A percentile compares a stretch with the other conserved stretches of the same genome.
Conservation (phyloP, 1,140 invertebrate species). For the Tetragonula clypearis region DNA sequence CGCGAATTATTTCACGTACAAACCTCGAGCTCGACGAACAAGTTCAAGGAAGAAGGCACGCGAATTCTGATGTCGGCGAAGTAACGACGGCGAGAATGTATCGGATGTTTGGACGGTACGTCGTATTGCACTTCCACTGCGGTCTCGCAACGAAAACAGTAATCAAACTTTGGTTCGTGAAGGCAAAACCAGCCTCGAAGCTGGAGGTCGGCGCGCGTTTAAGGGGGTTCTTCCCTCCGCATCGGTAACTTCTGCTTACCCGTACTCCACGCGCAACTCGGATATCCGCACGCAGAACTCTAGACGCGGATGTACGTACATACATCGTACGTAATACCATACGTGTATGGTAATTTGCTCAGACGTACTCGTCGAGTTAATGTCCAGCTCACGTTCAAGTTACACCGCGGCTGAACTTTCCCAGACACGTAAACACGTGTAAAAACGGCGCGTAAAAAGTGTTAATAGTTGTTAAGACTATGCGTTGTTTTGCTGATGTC, state of each 20-base stretch:
- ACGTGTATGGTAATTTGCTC: conserved; percentile 16
- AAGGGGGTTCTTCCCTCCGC: conserved; percentile 50
- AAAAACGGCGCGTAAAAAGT: background rate
- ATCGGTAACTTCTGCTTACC: conserved; percentile 56
- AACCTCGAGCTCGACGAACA: background rate
- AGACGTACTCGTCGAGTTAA: background rate
- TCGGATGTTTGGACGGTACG: conserved; percentile 29
- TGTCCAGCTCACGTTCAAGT: conserved; percentile 20
- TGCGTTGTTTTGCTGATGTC: too few relatives aligned
- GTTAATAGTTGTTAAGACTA: conserved; percentile 4
- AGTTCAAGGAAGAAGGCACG: background rate
- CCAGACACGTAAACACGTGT: background rate
- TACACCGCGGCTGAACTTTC: background rate
- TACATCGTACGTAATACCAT: background rate
- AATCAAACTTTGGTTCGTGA: conserved; percentile 60
- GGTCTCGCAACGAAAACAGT: conserved; percentile 57
- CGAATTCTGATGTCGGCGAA: conserved; percentile 32
- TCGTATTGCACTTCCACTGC: conserved; percentile 41
- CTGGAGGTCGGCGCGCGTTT: conserved; percentile 23
- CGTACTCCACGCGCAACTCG: background rate
- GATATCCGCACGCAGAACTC: conserved; percentile 24
- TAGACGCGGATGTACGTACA: background rate
- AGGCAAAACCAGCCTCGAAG: conserved; percentile 49
- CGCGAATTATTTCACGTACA: conserved; percentile 13
- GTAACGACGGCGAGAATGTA: conserved; percentile 23